Evolutionary conservation across 2,113 vertebrate genomes (phyloP), one percentile per base, ranked within the genome.

Genomic region (Xiphophorus couchianus): DNA sequence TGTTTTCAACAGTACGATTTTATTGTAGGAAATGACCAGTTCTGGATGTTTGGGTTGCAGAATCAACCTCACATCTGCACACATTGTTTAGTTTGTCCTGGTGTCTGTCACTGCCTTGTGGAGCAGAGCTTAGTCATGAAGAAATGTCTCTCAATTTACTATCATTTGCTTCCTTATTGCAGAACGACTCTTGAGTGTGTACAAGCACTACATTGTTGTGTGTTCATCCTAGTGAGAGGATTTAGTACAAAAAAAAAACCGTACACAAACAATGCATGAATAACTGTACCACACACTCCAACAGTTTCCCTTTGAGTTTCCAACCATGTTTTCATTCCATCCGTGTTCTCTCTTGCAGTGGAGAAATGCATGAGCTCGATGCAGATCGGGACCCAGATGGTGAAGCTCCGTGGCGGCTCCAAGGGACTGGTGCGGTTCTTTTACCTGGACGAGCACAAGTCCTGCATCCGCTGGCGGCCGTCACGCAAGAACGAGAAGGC

Each of bases 401-500:
- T 99, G 93, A 99, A 99, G 81, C 97, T 99, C 3, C 95, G 97
- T 0, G 97, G 97, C 0, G 84, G 97, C 48, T 96, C 97, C 92
- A 98, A 96, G 88, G 97, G 97, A 15, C 90, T 99, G 66, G 95
- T 96, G 58, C 96, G 97, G 4, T 96, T 96, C 93, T 99, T 98
- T 86, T 98, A 93, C 89, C 82, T 99, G 93, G 98, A 99, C 1
- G 96, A 98, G 51, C 97, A 99, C 90, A 97, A 97, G 82, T 98
- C 97, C 6, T 99, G 97, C 77, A 96, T 99, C 80, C 96, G 98
- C 83, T 99, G 97, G 98, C 93, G 97, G 78, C 98, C 98, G 0
- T 99, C 98, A 0, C 95, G 98, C 58, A 99, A 99, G 91, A 98
- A 97, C 5, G 98, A 99, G 90, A 98, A 97, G 81, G 98, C 98